Evolutionary conservation across 2,888 invertebrate species (phyloP).

Genomic region (Prenolepis imparis): DNA sequence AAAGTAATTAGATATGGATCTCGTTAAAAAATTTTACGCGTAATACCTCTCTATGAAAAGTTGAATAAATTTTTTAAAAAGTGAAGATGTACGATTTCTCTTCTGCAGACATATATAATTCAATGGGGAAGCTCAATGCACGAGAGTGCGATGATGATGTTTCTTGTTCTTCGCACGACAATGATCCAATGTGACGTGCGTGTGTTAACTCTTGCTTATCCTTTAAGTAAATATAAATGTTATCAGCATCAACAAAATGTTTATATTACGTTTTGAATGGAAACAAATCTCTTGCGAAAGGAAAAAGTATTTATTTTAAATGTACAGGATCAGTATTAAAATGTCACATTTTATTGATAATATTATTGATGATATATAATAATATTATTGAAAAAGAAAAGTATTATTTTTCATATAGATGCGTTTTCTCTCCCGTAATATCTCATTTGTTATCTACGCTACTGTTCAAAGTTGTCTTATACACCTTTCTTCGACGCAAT

Average conservation of each 20-base stretch:
- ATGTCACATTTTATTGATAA: not conserved
- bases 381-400: constrained; percentile 9
- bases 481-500: not conserved
- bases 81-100: not conserved
- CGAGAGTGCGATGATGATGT: not conserved
- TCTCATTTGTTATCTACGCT: not conserved
- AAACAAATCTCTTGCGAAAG: not conserved
- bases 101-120: no score
- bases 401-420: not conserved
- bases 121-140: not conserved
- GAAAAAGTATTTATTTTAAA: not conserved
- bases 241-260: not conserved
- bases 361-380: not conserved
- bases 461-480: not conserved
- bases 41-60: no score
- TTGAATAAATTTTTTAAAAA: not conserved
- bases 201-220: not conserved
- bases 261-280: not conserved
- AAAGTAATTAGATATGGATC: not conserved
- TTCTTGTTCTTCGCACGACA: not conserved
- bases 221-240: not conserved
- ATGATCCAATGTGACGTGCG: not conserved
- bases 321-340: not conserved
- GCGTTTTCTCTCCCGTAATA: not conserved
- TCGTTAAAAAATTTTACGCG: not conserved